These are phyloP conservation scores for Simalia tracyae DNA, from an alignment of 2,797 vertebrate genomes.

Conservation along the genomic window DNA sequence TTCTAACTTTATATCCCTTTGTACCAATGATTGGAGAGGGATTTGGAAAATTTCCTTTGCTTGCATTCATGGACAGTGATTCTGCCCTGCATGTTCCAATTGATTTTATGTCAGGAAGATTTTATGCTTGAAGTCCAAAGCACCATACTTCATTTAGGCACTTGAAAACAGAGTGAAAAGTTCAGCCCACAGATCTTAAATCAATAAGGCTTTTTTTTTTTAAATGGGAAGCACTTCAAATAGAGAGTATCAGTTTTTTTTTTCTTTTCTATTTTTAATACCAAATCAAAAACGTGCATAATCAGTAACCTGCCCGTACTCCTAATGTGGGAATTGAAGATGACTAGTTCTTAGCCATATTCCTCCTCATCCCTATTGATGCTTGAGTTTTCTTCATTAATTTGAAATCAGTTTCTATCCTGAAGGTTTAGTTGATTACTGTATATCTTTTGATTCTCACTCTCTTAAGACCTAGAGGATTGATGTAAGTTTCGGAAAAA, in stretches of 20 bases:
- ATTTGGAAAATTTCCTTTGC: constrained; percentile 3
- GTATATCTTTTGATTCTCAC: background rate
- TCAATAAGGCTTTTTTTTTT: background rate
- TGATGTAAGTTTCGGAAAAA: background rate
- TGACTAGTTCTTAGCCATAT: background rate
- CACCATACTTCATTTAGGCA: constrained; percentile 28
- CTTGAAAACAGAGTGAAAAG: constrained; percentile 24
- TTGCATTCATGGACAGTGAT: background rate
- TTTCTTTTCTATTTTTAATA: background rate
- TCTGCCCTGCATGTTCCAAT: constrained; percentile 1
- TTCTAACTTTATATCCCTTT: background rate
- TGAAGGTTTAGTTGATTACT: background rate
- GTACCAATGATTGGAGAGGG: background rate
- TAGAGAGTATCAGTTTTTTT: background rate
- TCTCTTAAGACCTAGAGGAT: background rate
- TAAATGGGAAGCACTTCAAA: background rate
- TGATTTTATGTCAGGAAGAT: constrained; percentile 35
- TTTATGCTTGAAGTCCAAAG: constrained; percentile 34
- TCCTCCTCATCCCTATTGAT: background rate
- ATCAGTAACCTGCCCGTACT: background rate
- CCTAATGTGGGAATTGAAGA: background rate
- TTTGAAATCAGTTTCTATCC: background rate
- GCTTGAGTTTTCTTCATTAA: background rate
- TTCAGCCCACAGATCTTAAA: background rate
- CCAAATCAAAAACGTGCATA: background rate